These are phyloP conservation scores for Hydrolagus affinis DNA, from an alignment of 2,113 vertebrate species.

Conservation along the genomic window DNA sequence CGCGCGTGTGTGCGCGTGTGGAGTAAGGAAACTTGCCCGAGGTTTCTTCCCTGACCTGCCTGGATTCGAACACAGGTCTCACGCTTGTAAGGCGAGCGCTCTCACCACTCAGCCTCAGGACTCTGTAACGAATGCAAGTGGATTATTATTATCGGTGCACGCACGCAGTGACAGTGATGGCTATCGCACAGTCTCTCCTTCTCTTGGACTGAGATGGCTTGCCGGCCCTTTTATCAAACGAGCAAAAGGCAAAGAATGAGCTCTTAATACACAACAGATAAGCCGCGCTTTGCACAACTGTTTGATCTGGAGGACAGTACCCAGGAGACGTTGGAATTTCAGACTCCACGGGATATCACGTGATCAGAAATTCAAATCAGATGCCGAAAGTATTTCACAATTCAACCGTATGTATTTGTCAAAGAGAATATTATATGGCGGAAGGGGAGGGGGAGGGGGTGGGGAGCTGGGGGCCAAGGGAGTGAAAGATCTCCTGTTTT, in stretches of 20 bases:
- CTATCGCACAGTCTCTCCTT: not conserved
- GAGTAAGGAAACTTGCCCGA: no score
- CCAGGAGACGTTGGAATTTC: slow-evolving; percentile 1
- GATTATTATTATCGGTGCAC: no score
- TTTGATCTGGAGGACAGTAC: slow-evolving; percentile 13
- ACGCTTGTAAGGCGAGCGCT: no score
- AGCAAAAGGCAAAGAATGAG: not conserved
- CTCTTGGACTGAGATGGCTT: not conserved
- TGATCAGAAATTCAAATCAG: slow-evolving; percentile 28
- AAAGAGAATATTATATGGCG: not conserved
- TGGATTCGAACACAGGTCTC: no score
- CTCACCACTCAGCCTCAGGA: no score
- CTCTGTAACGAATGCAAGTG: no score
- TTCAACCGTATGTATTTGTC: not conserved
- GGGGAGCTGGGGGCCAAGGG: not conserved
- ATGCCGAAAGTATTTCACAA: not conserved
- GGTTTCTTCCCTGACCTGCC: no score
- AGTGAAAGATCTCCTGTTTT: no score
- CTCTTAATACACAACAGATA: slow-evolving; percentile 19
- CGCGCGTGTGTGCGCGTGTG: no score
- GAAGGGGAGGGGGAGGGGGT: not conserved
- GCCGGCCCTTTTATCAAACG: not conserved
- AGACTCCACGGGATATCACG: not conserved
- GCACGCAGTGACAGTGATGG: no score
- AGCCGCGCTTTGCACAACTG: not conserved